phyloP scores from a whole-genome alignment of 2,113 vertebrate species.

The Otis tarda region DNA sequence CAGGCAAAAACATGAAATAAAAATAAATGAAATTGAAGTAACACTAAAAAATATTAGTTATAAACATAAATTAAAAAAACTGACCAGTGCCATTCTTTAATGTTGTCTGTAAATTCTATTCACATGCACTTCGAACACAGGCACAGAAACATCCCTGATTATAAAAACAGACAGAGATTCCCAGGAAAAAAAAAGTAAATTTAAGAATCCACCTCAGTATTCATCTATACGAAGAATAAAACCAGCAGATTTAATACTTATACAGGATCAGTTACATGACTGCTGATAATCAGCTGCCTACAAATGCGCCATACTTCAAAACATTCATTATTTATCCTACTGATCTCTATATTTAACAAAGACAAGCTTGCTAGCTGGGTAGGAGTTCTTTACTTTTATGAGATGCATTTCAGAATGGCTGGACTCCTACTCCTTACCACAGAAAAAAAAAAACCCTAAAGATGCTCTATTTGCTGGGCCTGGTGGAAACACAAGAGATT shows the following conservation, averaged over 20 bases:
- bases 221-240: not conserved
- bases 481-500: not conserved
- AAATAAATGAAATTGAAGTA: not conserved
- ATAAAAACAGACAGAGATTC: not conserved
- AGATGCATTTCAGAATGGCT: not conserved
- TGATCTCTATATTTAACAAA: not conserved
- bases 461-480: not conserved
- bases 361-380: not conserved
- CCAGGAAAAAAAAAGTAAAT: not conserved
- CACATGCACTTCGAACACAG: not conserved
- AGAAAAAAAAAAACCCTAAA: not conserved
- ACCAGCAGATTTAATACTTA: not conserved
- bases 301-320: not conserved
- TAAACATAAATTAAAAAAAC: not conserved
- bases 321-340: not conserved
- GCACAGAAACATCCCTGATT: not conserved
- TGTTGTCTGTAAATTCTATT: not conserved
- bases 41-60: not conserved
- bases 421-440: not conserved
- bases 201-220: not conserved
- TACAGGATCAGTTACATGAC: not conserved
- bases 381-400: not conserved
- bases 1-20: not conserved
- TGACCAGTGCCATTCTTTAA: not conserved
- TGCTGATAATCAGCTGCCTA: not conserved